Evolutionary conservation across 2,113 vertebrate species (phyloP).

Genomic region (Tringa solitaria): DNA sequence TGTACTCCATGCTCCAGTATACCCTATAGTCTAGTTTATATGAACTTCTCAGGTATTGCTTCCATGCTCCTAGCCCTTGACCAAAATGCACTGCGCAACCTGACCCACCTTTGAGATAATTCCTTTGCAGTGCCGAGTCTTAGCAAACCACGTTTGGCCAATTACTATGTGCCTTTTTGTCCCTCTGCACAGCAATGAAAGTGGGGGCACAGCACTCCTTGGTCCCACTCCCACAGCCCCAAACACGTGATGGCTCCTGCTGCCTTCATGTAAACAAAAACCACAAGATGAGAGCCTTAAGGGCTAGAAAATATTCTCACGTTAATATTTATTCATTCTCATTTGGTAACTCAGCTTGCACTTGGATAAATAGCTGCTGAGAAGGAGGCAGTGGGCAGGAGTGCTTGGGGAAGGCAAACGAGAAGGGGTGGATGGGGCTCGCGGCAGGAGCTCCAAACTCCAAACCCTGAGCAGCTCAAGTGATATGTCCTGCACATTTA

Average conservation of each 20-base stretch:
- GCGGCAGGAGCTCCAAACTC: neutral
- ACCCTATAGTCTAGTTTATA: neutral
- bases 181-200: neutral
- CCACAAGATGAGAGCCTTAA: neutral
- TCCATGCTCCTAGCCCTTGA: neutral
- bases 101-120: neutral
- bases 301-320: neutral
- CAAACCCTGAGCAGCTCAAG: neutral
- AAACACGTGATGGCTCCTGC: neutral
- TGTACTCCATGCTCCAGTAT: neutral
- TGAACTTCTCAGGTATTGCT: neutral
- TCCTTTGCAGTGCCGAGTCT: neutral
- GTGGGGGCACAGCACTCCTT: fast-evolving
- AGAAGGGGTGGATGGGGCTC: neutral
- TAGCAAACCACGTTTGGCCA: neutral
- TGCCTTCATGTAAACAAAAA: neutral
- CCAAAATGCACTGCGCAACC: neutral
- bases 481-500: neutral
- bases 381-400: neutral
- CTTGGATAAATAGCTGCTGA: neutral
- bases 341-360: neutral
- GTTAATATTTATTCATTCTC: neutral
- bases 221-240: neutral
- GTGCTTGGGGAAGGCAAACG: neutral
- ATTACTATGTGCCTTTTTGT: neutral